These are phyloP conservation scores for Peucedramus taeniatus DNA, from an alignment of 2,113 vertebrate species.

Conservation along the genomic window DNA sequence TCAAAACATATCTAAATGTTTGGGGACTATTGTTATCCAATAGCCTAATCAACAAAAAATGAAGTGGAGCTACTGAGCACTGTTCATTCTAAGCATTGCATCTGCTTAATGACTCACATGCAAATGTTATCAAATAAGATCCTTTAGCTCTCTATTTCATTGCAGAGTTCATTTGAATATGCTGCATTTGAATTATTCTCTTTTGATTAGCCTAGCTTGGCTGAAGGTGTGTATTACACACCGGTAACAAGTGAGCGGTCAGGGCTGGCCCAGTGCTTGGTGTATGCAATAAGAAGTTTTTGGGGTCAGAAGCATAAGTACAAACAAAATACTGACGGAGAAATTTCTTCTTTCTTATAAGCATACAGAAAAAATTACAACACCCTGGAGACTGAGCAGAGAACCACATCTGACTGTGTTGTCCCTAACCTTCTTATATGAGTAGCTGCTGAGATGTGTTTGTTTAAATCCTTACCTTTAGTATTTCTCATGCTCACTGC, in stretches of 20 bases:
- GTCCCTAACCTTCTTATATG: background rate
- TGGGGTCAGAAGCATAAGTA: background rate
- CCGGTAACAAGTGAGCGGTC: background rate
- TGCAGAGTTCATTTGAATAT: background rate
- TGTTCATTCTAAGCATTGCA: background rate
- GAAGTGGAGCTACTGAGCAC: background rate
- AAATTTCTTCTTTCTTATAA: background rate
- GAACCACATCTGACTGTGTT: background rate
- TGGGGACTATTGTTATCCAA: background rate
- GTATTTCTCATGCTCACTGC: background rate
- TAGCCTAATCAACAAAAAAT: background rate
- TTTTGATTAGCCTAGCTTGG: background rate
- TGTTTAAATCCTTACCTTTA: background rate
- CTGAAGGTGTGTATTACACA: background rate
- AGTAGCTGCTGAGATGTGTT: background rate
- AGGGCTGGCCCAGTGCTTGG: background rate
- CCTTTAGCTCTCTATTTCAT: background rate
- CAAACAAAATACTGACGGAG: background rate
- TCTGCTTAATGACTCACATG: background rate
- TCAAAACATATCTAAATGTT: background rate
- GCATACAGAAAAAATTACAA: background rate
- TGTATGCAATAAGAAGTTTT: background rate
- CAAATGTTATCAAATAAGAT: background rate
- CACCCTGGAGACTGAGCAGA: background rate
- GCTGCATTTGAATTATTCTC: background rate